These are phyloP conservation scores for Sycophaga agraensis DNA, from an alignment of 1,140 invertebrate genomes.

Conservation along the genomic window DNA sequence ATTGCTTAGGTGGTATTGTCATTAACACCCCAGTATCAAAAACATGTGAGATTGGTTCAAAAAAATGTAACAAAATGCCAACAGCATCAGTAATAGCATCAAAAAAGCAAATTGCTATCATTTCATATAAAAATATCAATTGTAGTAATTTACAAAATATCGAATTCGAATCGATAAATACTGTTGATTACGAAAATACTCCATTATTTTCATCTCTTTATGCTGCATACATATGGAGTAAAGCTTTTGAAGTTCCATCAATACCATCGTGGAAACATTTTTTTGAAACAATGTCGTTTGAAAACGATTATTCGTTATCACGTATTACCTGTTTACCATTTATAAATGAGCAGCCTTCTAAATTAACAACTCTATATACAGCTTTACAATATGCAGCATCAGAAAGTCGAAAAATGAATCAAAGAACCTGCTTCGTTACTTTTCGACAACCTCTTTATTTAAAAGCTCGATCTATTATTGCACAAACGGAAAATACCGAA, in stretches of 20 bases:
- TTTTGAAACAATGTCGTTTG: conserved; percentile 10
- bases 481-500: neutral
- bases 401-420: conserved; percentile 26
- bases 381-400: conserved; percentile 19
- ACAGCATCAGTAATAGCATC: neutral
- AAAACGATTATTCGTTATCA: neutral
- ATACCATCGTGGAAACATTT: conserved; percentile 26
- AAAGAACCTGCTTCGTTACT: conserved; percentile 40
- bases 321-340: conserved; percentile 29
- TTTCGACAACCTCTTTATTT: conserved; percentile 40
- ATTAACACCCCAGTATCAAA: conserved; percentile 38
- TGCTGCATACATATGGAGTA: conserved; percentile 9
- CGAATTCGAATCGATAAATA: neutral
- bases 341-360: conserved; percentile 28
- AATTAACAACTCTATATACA: conserved; percentile 32
- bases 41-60: conserved; percentile 29
- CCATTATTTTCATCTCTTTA: neutral
- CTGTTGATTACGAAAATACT: neutral
- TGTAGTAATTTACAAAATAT: neutral
- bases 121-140: neutral
- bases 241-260: neutral
- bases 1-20: conserved; percentile 19
- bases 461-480: conserved; percentile 35
- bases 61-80: conserved; percentile 19
- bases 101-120: conserved; percentile 6